Evolutionary conservation across 2,797 vertebrate genomes (phyloP).

Genomic region (Dermochelys coriacea): DNA sequence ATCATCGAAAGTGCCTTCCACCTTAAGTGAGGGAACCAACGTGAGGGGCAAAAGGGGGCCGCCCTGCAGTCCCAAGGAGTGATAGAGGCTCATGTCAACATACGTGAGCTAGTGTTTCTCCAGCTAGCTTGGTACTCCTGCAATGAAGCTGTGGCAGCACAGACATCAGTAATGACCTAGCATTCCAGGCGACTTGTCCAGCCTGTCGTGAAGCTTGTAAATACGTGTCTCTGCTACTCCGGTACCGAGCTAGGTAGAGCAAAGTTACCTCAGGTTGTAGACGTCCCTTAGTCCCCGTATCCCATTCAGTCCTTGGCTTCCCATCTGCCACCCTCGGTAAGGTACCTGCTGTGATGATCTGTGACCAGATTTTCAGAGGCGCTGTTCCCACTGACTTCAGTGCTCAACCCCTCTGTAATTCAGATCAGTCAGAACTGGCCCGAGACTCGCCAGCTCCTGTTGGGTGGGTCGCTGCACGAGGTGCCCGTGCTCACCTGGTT

Average conservation of each 20-base stretch:
- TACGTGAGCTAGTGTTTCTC: neutral
- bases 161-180: neutral
- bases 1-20: too few relatives aligned
- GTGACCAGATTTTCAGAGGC: neutral
- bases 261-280: neutral
- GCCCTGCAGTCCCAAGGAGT: neutral
- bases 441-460: too few relatives aligned
- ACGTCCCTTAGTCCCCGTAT: neutral
- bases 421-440: neutral
- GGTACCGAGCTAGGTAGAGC: neutral
- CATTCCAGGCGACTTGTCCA: neutral
- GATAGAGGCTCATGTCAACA: neutral
- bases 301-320: neutral
- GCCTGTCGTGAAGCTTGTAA: neutral
- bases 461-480: neutral
- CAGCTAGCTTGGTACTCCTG: neutral
- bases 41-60: neutral
- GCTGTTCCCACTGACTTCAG: neutral
- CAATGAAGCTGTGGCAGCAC: neutral
- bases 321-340: neutral
- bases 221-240: neutral
- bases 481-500: neutral
- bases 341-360: neutral
- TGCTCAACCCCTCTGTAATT: neutral
- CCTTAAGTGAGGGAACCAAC: neutral